Evolutionary conservation across 2,888 invertebrate species (phyloP).

Genomic region (Drosophila multiciliata): DNA sequence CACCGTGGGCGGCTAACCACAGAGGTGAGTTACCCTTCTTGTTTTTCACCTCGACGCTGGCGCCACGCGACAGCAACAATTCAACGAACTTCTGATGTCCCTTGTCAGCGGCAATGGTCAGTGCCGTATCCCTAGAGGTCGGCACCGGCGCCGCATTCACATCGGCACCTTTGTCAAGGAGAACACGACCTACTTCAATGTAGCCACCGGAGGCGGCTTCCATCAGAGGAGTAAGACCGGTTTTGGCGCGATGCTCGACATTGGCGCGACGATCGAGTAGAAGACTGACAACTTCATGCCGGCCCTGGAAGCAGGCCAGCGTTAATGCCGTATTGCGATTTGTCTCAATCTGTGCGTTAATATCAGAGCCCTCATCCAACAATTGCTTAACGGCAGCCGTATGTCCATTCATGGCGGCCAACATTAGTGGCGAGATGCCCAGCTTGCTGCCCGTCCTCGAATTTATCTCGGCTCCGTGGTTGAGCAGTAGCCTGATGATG

Average conservation of each 20-base stretch:
- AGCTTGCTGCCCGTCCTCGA: constrained; percentile 98
- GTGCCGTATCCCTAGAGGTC: constrained; percentile 98
- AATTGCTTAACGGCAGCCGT: constrained; percentile 97
- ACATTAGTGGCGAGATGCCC: constrained; percentile 99
- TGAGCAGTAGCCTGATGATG: constrained; percentile 96
- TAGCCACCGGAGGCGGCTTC: constrained; percentile 99
- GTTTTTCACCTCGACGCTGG: constrained; percentile 98
- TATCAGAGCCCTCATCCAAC: constrained; percentile 99
- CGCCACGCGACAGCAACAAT: constrained; percentile 91
- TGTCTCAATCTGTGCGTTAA: constrained; percentile 99
- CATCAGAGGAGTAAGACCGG: constrained; percentile 99
- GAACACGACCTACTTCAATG: constrained; percentile 98
- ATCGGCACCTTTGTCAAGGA: constrained; percentile 98
- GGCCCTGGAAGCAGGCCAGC: constrained; percentile 99
- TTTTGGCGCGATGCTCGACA: constrained; percentile 99
- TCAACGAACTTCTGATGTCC: constrained; percentile 98
- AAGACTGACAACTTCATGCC: constrained; percentile 98
- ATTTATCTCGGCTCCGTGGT: constrained; percentile 99
- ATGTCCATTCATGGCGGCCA: constrained; percentile 99
- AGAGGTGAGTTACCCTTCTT: constrained; percentile 99
- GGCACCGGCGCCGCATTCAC: constrained; percentile 99
- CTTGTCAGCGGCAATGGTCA: constrained; percentile 99
- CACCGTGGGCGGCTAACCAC: constrained; percentile 99
- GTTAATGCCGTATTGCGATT: constrained; percentile 99
- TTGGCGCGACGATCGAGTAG: constrained; percentile 98